Conservation (phyloP, 2,888 invertebrate genomes). For the Lysandra coridon region DNA sequence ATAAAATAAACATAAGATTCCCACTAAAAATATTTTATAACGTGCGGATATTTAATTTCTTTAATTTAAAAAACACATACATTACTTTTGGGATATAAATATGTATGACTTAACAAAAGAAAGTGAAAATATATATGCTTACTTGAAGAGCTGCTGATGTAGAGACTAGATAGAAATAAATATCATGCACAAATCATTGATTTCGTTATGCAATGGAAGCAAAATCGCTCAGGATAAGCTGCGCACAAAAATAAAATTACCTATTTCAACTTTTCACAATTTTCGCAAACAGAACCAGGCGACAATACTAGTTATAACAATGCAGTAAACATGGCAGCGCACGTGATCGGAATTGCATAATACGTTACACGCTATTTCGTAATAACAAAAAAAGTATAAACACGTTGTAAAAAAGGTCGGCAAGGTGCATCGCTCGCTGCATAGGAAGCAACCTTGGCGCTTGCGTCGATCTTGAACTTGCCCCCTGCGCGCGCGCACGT, state of each 20-base stretch:
- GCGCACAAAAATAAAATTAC: neutral
- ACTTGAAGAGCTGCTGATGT: neutral
- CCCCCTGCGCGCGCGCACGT: conserved; percentile 48
- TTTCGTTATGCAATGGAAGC: neutral
- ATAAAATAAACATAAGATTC: neutral
- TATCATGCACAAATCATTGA: neutral
- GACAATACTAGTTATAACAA: conserved; percentile 8
- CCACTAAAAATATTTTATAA: neutral
- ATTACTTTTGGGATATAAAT: too few species aligned
- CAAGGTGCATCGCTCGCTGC: conserved; percentile 32
- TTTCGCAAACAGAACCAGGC: conserved; percentile 29
- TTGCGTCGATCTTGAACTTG: conserved; percentile 73
- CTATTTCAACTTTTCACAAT: conserved; percentile 1
- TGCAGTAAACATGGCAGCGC: conserved; percentile 20
- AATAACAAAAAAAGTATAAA: conserved; percentile 31
- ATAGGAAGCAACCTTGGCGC: conserved; percentile 71
- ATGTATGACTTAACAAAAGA: too few species aligned
- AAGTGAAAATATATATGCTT: neutral
- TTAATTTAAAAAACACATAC: too few species aligned
- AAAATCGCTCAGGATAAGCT: neutral
- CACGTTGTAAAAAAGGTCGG: conserved; percentile 29
- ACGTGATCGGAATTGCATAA: conserved; percentile 30
- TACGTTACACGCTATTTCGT: conserved; percentile 29
- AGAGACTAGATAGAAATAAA: neutral
- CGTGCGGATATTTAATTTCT: neutral